Percentiles rank a stretch among this genome's conserved stretches.
These are phyloP conservation scores for Spatulosminthurus flaviceps DNA, from an alignment of 2,888 invertebrate species.

Conservation along the genomic window DNA sequence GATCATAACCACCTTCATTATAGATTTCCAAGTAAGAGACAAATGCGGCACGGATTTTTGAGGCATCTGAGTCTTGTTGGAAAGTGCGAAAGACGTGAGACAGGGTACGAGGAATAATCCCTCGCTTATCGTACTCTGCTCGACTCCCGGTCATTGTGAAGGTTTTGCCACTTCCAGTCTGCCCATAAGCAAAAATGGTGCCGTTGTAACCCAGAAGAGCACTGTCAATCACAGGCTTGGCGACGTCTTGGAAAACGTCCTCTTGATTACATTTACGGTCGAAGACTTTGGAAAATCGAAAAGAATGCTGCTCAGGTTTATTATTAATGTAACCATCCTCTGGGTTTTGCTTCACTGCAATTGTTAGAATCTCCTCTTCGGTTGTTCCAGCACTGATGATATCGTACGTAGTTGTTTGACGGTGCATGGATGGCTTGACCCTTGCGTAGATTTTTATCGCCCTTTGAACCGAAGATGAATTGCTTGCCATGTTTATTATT, in stretches of 20 bases:
- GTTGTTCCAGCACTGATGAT: conserved; percentile 40
- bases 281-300: conserved; percentile 68
- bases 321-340: conserved; percentile 52
- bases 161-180: conserved; percentile 72
- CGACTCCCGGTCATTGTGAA: conserved; percentile 69
- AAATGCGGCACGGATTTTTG: conserved; percentile 65
- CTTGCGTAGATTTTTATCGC: conserved; percentile 61
- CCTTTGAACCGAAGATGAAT: conserved; percentile 54
- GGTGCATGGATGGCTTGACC: conserved; percentile 52
- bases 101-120: conserved; percentile 70
- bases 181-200: conserved; percentile 71
- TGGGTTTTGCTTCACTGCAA: conserved; percentile 42
- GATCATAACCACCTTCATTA: conserved; percentile 71
- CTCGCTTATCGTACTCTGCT: conserved; percentile 67
- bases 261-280: conserved; percentile 66
- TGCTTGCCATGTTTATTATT: conserved; percentile 12
- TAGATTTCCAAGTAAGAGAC: conserved; percentile 71
- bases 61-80: conserved; percentile 54
- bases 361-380: conserved; percentile 46
- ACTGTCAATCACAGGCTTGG: conserved; percentile 69
- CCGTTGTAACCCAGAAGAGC: conserved; percentile 71
- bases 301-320: conserved; percentile 52
- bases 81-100: conserved; percentile 68
- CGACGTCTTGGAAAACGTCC: conserved; percentile 68
- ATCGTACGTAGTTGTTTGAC: conserved; percentile 43